Conservation (phyloP, 2,797 vertebrate species). For the Schizothorax lantsangensis region DNA sequence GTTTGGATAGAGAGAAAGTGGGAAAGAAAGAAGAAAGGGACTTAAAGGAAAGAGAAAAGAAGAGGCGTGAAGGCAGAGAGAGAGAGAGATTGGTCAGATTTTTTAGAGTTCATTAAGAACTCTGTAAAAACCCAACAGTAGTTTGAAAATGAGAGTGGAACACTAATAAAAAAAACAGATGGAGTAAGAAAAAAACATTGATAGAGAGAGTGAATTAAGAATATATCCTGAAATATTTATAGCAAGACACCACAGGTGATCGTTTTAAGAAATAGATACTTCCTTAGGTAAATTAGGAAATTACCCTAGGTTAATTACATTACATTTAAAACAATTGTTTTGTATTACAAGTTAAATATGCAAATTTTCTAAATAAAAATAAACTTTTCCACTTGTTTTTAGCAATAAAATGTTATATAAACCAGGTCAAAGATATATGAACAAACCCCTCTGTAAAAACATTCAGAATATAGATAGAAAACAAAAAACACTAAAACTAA, state of each 20-base stretch:
- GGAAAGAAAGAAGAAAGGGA: constrained; percentile 15
- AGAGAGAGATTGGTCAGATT: constrained; percentile 10
- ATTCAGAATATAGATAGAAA: neutral
- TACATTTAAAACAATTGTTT: neutral
- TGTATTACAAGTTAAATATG: neutral
- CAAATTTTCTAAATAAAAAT: neutral
- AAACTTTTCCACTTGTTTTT: neutral
- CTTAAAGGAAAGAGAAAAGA: constrained; percentile 57
- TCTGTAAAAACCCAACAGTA: constrained; percentile 41
- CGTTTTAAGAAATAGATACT: neutral
- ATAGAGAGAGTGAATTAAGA: neutral
- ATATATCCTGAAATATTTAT: neutral
- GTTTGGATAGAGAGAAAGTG: constrained; percentile 54
- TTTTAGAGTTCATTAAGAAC: constrained; percentile 60
- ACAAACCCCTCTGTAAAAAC: neutral
- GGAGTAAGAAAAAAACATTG: neutral
- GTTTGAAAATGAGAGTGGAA: constrained; percentile 24
- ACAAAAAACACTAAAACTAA: neutral
- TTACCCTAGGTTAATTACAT: neutral
- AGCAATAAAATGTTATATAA: neutral
- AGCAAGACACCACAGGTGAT: neutral
- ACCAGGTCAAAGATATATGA: neutral
- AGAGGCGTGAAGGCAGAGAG: constrained; percentile 5
- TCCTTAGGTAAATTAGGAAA: neutral
- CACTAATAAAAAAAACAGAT: neutral